These are phyloP conservation scores for Gasteruption jaculator DNA, from an alignment of 2,888 invertebrate genomes.

Conservation along the genomic window DNA sequence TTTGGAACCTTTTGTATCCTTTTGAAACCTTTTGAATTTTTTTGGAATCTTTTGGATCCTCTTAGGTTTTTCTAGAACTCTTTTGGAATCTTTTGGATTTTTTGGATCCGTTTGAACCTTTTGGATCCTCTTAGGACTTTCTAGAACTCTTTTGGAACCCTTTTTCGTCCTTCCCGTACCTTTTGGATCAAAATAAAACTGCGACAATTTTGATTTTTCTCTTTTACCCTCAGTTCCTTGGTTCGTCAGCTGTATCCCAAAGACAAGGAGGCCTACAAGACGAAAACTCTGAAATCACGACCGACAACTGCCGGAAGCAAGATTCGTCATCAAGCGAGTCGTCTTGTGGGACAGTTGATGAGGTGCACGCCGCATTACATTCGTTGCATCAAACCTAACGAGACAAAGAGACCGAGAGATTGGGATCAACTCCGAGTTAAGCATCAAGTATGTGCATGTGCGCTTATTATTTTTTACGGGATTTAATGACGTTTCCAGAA, in stretches of 20 bases:
- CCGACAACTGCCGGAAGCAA: constrained; percentile 66
- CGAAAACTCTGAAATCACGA: constrained; percentile 53
- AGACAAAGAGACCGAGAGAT: constrained; percentile 62
- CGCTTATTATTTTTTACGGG: no score
- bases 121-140: no score
- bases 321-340: constrained; percentile 64
- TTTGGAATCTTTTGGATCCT: no score
- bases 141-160: no score
- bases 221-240: constrained; percentile 53
- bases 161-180: constrained; percentile 1
- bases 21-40: no score
- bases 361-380: constrained; percentile 67
- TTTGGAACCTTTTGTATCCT: no score
- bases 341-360: constrained; percentile 62
- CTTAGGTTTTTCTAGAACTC: no score
- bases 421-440: constrained; percentile 63
- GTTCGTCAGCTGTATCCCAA: constrained; percentile 60
- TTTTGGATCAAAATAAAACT: no score
- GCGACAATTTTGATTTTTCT: no score
- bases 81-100: no score
- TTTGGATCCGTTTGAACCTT: no score
- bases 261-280: constrained; percentile 48
- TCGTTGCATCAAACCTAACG: constrained; percentile 68
- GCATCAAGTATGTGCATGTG: constrained; percentile 48
- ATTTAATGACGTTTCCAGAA: no score